A percentile compares a stretch with the other conserved stretches of the same genome.
Conservation (phyloP, 2,113 vertebrate species). For the Apodemus speciosus region DNA sequence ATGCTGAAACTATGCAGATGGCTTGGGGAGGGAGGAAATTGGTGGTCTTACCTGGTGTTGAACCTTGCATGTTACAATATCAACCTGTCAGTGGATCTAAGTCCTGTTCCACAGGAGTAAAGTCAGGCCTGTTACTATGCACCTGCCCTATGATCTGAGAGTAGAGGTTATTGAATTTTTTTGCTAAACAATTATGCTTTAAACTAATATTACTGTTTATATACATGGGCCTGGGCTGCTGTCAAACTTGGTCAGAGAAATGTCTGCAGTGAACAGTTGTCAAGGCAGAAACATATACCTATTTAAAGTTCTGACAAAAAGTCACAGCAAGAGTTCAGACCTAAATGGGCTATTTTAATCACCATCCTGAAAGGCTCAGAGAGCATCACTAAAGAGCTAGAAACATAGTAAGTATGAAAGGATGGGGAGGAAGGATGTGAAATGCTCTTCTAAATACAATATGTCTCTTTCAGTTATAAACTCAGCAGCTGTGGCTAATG, state of each 20-base stretch:
- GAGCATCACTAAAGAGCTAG: not conserved
- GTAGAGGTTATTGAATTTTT: not conserved
- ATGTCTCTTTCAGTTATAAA: not conserved
- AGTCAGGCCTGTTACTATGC: not conserved
- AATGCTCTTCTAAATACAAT: not conserved
- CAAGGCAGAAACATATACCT: not conserved
- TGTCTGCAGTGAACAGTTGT: not conserved
- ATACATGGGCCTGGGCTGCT: not conserved
- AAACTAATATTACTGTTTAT: not conserved
- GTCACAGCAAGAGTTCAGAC: too few relatives aligned
- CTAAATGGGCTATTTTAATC: not conserved
- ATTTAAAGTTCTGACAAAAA: not conserved
- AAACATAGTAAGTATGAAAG: not conserved
- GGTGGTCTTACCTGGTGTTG: not conserved
- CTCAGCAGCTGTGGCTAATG: not conserved
- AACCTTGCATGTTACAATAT: not conserved
- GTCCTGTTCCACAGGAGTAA: not conserved
- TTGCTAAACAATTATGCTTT: not conserved
- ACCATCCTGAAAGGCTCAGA: too few relatives aligned
- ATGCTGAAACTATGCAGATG: too few relatives aligned
- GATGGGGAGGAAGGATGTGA: not conserved
- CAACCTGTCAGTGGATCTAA: too few relatives aligned
- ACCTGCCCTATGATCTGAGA: not conserved
- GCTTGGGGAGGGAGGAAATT: not conserved
- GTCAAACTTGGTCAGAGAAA: not conserved